Evolutionary conservation across 2,113 vertebrate genomes (phyloP).

Genomic region (Oryzias melastigma): DNA sequence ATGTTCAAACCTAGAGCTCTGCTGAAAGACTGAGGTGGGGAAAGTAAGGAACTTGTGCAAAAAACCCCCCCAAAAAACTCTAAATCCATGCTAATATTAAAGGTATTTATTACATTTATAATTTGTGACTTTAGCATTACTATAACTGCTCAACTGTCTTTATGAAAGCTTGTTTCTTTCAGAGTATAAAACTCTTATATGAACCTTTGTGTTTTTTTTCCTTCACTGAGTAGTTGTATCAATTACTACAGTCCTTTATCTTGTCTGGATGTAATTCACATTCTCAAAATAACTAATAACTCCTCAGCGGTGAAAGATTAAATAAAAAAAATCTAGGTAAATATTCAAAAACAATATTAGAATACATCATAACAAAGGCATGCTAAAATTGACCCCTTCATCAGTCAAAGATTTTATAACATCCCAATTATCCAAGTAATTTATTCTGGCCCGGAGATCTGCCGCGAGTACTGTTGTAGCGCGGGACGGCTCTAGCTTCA

Average conservation of each 20-base stretch:
- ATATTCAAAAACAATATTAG: no score
- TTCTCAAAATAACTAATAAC: not conserved
- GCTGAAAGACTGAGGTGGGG: slow-evolving; percentile 35
- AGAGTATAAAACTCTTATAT: slow-evolving; percentile 25
- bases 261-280: slow-evolving; percentile 3
- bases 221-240: slow-evolving; percentile 11
- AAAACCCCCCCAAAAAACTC: not conserved
- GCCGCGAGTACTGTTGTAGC: no score
- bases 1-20: slow-evolving; percentile 47
- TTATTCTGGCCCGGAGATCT: no score
- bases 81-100: not conserved
- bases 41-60: slow-evolving; percentile 12
- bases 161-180: slow-evolving; percentile 19
- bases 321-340: not conserved
- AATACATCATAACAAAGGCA: no score
- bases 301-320: not conserved
- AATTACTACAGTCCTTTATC: slow-evolving; percentile 9
- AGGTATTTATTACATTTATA: not conserved
- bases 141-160: no score
- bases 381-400: no score
- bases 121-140: no score
- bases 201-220: slow-evolving; percentile 23
- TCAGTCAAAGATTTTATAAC: no score
- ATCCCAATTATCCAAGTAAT: no score
- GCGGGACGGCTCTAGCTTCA: no score